Evolutionary conservation across 2,888 invertebrate genomes (phyloP), one percentile per base, ranked within the genome.

Genomic region (Sympetrum striolatum): DNA sequence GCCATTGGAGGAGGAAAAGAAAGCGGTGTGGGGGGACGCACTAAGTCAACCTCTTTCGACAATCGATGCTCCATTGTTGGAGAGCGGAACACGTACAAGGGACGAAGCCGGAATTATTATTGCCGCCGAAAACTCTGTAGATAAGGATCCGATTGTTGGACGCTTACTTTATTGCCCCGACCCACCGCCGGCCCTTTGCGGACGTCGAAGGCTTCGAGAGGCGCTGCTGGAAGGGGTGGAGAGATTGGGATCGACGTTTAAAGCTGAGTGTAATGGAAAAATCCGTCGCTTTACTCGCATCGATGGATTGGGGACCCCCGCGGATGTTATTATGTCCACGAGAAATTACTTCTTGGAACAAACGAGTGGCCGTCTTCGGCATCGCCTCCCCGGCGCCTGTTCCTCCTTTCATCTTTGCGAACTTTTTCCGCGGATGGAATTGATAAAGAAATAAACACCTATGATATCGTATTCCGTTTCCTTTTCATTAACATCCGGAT

Each of bases 221-320:
- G 35, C 53, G 53, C 3, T 25, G 58, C 31, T 25, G 25, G 44
- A 39, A 64, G n/a, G 82, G 44, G 53, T 35, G 18, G 58, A 82
- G 35, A 86, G 86, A 86, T 86, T 86, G 86, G 86, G 37, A 86
- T 86, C 86, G 86, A 60, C 86, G 86, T 86, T 86, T 86, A 86
- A 53, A 37, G 86, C 64, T 60, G 37, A 86, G 37, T 64, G 86
- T 86, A 86, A 86, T 86, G 86, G 86, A 86, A 86, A 58, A 86
- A 86, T 86, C 60, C 64, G 86, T 64, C 86, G 60, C 86, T 86
- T 86, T 86, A 86, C 58, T 58, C 53, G 37, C 60, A 60, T 86
- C 86, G 64, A 86, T 25, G 58, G 60, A 86, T 60, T 53, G 25
- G 4, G 39, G 82, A 82, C 53, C n/a, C 60, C 86, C 37, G 60